Evolutionary conservation across 2,113 vertebrate genomes (phyloP), one percentile per base, ranked within the genome.

Genomic region (Tychaedon coryphoeus): DNA sequence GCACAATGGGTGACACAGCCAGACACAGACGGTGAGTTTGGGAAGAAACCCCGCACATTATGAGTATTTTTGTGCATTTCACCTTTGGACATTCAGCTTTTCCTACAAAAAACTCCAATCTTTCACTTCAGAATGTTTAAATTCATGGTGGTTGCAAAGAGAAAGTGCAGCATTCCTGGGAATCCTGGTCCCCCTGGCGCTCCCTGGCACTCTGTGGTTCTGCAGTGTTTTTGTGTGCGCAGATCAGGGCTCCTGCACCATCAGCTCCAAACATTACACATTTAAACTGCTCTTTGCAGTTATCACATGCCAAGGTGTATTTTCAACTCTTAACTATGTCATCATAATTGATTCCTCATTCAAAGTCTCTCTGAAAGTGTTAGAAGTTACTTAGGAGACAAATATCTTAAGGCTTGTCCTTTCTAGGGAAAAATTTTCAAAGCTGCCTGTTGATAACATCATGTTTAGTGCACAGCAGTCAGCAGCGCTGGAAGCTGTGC

Each of bases 21-120:
- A 26, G 69, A 57, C 36, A 33, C 10, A 33, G 81, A 38, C 0
- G 0, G 19, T 3, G 24, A 51, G 57, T 51, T 18, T 48, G n/a
- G 40, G 56, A 74, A 53, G 34, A 74, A 73, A 50, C 8, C 23
- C 29, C 1, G 0, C 9, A 1, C 5, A 6, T 1, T 0, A 18
- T 19, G 40, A 73, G 25, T 22, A 58, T 33, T 47, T 80, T 66
- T 34, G 19, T 57, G 42, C 18, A 4, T 50, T 84, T 61, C 0
- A 25, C 51, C 57, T 84, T 58, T 20, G 43, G 24, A 3, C 1
- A 2, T 53, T 70, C 12, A 6, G 13, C 8, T 61, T 74, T 82
- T 73, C 61, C 29, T 38, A 25, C 26, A 54, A 67, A 70, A 66
- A 40, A 14, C 4, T 17, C 11, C 36, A 28, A 5, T 26, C 65